phyloP scores from a whole-genome alignment of 2,888 invertebrate species.

The Alloplasta piceator region DNA sequence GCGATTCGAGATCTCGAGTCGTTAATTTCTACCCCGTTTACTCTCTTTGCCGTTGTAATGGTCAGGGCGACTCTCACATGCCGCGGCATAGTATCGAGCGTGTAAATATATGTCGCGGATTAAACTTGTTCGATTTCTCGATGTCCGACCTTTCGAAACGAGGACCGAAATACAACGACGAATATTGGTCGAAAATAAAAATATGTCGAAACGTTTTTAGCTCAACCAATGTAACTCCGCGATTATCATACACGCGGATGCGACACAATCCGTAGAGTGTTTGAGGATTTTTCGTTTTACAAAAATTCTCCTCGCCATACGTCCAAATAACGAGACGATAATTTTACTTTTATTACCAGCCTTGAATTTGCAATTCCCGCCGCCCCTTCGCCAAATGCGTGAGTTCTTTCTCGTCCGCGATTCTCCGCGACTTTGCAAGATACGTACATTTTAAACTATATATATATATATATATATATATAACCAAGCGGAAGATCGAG shows the following conservation, averaged over 20 bases:
- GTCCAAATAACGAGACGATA: constrained; percentile 43
- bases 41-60: constrained; percentile 26
- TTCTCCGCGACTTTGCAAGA: constrained; percentile 1
- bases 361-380: constrained; percentile 29
- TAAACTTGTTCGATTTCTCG: constrained; percentile 59
- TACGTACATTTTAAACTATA: constrained; percentile 5
- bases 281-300: constrained; percentile 18
- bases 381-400: not conserved
- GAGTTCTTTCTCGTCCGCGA: constrained; percentile 15
- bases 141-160: constrained; percentile 32
- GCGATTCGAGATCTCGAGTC: constrained; percentile 52
- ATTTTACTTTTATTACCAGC: constrained; percentile 47
- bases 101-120: constrained; percentile 15
- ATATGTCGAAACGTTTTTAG: constrained; percentile 38
- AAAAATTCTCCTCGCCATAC: constrained; percentile 32
- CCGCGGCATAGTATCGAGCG: constrained; percentile 10
- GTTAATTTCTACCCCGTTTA: constrained; percentile 58
- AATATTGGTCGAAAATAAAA: constrained; percentile 54
- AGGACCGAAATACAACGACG: constrained; percentile 4
- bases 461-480: constrained; percentile 30
- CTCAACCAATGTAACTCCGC: constrained; percentile 45
- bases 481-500: constrained; percentile 22
- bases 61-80: constrained; percentile 1
- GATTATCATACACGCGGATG: constrained; percentile 33
- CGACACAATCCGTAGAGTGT: not conserved